Percentiles rank a stretch among this genome's conserved stretches.
These are phyloP conservation scores for Aphelinus certus DNA, from an alignment of 1,140 invertebrate species.

Conservation along the genomic window DNA sequence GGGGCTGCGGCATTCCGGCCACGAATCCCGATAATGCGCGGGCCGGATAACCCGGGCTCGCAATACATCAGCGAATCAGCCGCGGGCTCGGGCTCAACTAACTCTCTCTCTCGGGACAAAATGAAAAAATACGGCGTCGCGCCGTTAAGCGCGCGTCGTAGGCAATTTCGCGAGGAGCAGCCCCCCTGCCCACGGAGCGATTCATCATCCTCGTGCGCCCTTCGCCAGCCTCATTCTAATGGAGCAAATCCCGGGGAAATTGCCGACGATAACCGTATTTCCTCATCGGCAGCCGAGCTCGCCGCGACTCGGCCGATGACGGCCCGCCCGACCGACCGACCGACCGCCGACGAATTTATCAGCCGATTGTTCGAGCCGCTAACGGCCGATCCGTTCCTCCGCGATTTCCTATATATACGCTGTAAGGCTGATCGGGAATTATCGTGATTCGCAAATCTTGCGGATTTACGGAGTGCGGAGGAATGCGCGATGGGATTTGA, in stretches of 20 bases:
- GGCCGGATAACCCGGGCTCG: not conserved
- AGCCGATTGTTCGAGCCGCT: conserved; percentile 20
- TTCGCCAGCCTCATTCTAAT: conserved; percentile 2
- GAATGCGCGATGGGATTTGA: not conserved
- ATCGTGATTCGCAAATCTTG: not conserved
- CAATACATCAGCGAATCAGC: conserved; percentile 15
- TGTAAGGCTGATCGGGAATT: not conserved
- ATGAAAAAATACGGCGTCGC: conserved; percentile 25
- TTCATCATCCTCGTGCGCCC: conserved; percentile 22
- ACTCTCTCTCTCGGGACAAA: conserved; percentile 4
- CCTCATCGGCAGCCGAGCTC: conserved; percentile 12
- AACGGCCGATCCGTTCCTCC: conserved; percentile 15
- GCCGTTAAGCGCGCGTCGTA: too few species aligned
- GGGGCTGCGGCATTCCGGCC: not conserved
- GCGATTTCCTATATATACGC: too few species aligned
- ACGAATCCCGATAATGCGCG: conserved; percentile 1
- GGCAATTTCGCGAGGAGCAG: too few species aligned
- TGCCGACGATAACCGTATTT: conserved; percentile 40
- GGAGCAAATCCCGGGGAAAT: conserved; percentile 27
- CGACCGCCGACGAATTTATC: conserved; percentile 26
- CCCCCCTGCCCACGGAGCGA: not conserved
- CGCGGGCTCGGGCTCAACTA: not conserved
- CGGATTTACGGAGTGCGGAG: not conserved
- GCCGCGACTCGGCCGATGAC: conserved; percentile 7
- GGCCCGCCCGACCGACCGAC: not conserved